A percentile compares a stretch with the other conserved stretches of the same genome.
Evolutionary conservation across 1,140 invertebrate genomes (phyloP).

Genomic region (Armadillidium nasatum): DNA sequence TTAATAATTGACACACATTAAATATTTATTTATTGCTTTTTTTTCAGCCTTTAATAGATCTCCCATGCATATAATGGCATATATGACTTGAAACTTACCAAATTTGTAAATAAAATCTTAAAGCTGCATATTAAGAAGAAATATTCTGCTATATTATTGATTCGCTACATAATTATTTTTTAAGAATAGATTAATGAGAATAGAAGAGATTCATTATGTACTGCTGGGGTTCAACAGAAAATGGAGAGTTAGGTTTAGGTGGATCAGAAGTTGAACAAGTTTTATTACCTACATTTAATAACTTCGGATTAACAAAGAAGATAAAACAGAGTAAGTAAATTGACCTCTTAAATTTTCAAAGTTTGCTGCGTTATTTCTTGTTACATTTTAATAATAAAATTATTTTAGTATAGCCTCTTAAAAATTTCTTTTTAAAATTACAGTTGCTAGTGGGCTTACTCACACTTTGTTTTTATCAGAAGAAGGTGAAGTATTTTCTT

Average conservation of each 20-base stretch:
- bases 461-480: neutral
- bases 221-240: neutral
- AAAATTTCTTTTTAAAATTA: neutral
- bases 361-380: too few relatives aligned
- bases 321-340: slow-evolving; percentile 6
- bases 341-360: neutral
- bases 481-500: neutral
- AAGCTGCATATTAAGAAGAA: too few relatives aligned
- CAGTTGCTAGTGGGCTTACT: neutral
- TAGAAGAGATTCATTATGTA: neutral
- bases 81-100: too few relatives aligned
- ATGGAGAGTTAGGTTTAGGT: neutral
- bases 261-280: neutral
- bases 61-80: too few relatives aligned
- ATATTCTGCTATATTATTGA: too few relatives aligned
- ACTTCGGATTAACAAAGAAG: neutral
- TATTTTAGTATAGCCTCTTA: neutral
- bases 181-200: too few relatives aligned
- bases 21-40: too few relatives aligned
- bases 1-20: too few relatives aligned
- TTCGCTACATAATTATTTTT: too few relatives aligned
- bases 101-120: too few relatives aligned
- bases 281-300: slow-evolving; percentile 3
- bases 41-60: too few relatives aligned
- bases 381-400: neutral